Base-by-base conservation (phyloP, 2,797 vertebrate genomes). In the Chaetodon trifasciatus region DNA sequence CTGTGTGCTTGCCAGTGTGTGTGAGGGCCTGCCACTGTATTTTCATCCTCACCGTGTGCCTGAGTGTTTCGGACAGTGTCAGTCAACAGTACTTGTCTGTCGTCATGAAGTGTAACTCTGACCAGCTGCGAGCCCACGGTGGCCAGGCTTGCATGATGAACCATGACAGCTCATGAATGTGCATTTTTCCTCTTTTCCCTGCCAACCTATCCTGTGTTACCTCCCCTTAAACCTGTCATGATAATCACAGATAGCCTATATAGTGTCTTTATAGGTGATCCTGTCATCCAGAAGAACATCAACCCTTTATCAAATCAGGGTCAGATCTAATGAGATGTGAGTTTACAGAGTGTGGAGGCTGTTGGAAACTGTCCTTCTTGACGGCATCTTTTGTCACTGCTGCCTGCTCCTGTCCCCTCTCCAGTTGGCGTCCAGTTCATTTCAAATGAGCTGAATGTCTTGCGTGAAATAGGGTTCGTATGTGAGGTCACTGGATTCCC, bases 121-220 rank as follows among this genome's bases (percentile, higher is more conserved):
- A 73, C 75, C 79, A 77, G 81, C 81, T 87, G 73, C 65, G 62
- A 84, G 67, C 79, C 74, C 81, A 61, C 32, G 7, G 61, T 53
- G 70, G 56, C 60, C 72, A 21, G 37, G 37, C 47, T 39, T 42
- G 60, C 53, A 63, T 37, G 57, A 81, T 79, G 76, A 84, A 55
- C 39, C 40, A 7, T 10, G 74, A 82, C 87, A 72, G 72, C 71
- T 79, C 74, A 56, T 78, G 78, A 81, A 85, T 84, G 79, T 86
- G 74, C 85, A 74, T 82, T 81, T 71, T 60, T 72, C 35, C 0
- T 12, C 57, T 52, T 6, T 21, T 35, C 24, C 46, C 72, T 53
- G 72, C 50, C 32, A 39, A n/a, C 75, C 47, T 19, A 13, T 58
- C 12, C 12, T 32, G 16, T 9, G 40, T 13, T n/a, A 17, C 44